Base-by-base conservation (phyloP, 2,888 invertebrate genomes). In the Automeris io region DNA sequence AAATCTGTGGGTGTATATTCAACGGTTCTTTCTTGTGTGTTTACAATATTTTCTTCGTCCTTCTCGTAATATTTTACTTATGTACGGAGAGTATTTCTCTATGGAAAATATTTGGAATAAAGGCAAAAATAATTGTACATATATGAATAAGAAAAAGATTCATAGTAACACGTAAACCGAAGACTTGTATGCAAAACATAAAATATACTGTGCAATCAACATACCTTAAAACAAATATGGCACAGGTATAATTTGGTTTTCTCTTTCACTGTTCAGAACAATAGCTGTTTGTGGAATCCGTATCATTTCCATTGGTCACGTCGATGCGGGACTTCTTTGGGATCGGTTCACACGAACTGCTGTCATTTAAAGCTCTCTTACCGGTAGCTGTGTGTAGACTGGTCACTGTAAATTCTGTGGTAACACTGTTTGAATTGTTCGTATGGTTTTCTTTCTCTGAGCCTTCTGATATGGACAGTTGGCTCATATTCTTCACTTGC, bases 281-380 rank as follows among this genome's bases (percentile, higher is more conserved):
- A 43, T 51, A 70, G 46, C 79, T 80, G 25, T 61, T 74, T 1
- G 74, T 70, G 0, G 79, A 79, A 41, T 49, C 69, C 0, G 77
- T 74, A 38, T 77, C 71, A 36, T 73, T 63, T 23, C 60, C 56
- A 8, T 43, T 33, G 16, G 48, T 51, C n/a, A 49, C 18, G 3
- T 48, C 70, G 1, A 70, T 41, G 34, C 71, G 59, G 6, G 74
- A 33, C 48, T 70, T 82, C 51, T 86, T 86, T 1, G 81, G 66
- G 6, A 67, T 47, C 0, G 86, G 86, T 51, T 83, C 80, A 41
- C 64, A 61, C 0, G 79, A 73, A 40, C 49, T 75, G 45, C 64
- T 72, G 45, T 70, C 61, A 18, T 78, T 81, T 1, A 76, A 46
- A 0, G 59, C 60, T 5, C 85, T 61, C 46, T 86, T 85, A 5